Percentiles rank a stretch among this genome's conserved stretches.
These are phyloP conservation scores for Sphaerophoria rueppellii DNA, from an alignment of 2,888 invertebrate genomes.

Conservation along the genomic window DNA sequence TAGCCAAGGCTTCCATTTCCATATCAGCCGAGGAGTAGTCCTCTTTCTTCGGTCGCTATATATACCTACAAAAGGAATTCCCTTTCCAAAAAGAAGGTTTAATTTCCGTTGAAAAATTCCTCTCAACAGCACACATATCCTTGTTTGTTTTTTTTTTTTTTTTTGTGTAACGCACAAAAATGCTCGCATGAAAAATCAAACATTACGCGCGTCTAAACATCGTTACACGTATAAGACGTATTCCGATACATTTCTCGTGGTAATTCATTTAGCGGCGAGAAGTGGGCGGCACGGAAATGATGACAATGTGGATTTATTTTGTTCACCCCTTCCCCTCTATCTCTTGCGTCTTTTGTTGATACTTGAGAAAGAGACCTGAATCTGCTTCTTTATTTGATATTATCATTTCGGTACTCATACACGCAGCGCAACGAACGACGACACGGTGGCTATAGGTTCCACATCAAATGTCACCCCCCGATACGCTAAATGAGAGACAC, in stretches of 20 bases:
- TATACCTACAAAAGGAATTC: neutral
- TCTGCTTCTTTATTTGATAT: conserved; percentile 64
- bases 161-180: conserved; percentile 8
- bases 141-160: neutral
- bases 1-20: too few relatives aligned
- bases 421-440: neutral
- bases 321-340: neutral
- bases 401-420: conserved; percentile 58
- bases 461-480: conserved; percentile 68
- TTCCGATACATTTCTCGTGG: conserved; percentile 67
- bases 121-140: conserved; percentile 36
- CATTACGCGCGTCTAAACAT: conserved; percentile 54
- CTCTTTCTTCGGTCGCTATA: neutral
- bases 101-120: conserved; percentile 64
- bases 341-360: conserved; percentile 8
- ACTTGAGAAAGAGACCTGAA: neutral
- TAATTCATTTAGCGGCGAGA: conserved; percentile 39
- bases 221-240: conserved; percentile 62
- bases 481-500: conserved; percentile 21
- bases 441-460: conserved; percentile 49
- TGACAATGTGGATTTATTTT: conserved; percentile 26
- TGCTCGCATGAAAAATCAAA: conserved; percentile 62
- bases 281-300: neutral
- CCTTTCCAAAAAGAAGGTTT: conserved; percentile 22
- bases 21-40: too few relatives aligned